These are phyloP conservation scores for Otocyon megalotis DNA, from an alignment of 2,113 vertebrate genomes.

Conservation along the genomic window DNA sequence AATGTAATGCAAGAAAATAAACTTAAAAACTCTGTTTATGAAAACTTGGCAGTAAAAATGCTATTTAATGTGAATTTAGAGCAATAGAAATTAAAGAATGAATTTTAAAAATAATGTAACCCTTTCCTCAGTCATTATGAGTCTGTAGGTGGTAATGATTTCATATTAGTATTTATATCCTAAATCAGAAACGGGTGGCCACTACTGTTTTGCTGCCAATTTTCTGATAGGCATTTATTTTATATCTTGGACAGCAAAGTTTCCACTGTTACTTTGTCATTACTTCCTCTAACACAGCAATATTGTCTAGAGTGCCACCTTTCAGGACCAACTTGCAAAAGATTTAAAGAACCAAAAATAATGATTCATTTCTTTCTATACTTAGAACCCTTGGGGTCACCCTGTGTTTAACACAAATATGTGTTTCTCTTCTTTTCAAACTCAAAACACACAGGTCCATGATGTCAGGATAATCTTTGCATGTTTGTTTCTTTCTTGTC, in stretches of 20 bases:
- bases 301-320: not conserved
- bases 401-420: not conserved
- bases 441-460: not conserved
- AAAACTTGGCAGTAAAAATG: constrained; percentile 13
- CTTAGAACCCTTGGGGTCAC: not conserved
- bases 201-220: not conserved
- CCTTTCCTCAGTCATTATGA: not conserved
- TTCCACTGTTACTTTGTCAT: not conserved
- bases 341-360: not conserved
- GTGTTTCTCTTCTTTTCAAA: not conserved
- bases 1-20: not conserved
- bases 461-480: not conserved
- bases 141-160: not conserved
- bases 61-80: constrained; percentile 19
- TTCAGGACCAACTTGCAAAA: not conserved
- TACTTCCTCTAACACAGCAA: not conserved
- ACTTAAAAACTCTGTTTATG: not conserved
- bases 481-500: not conserved
- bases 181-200: not conserved
- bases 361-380: not conserved
- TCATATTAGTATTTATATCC: not conserved
- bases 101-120: not conserved
- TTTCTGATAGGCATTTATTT: not conserved
- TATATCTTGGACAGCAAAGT: not conserved
- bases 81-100: not conserved